These are phyloP conservation scores for Steinernema khuongi DNA, from an alignment of 1,140 invertebrate species.

Conservation along the genomic window DNA sequence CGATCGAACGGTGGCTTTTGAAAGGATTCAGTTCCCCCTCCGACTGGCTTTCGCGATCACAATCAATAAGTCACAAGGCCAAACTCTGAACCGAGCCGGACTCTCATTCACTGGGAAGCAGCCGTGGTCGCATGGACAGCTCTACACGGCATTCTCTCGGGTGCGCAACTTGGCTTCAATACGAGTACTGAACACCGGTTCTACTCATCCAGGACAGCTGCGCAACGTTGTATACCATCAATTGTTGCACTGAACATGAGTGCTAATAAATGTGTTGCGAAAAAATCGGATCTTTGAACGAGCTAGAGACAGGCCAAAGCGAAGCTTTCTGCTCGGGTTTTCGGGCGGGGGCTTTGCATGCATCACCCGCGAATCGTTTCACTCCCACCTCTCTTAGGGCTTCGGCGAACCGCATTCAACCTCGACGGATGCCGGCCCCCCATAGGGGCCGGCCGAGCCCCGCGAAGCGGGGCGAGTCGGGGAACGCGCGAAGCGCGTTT, in stretches of 20 bases:
- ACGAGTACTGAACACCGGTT: background rate
- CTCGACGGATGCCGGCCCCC: too few species aligned
- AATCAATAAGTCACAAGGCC: slow-evolving; percentile 53
- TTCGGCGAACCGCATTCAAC: too few species aligned
- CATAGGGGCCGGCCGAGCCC: too few species aligned
- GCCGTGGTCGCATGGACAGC: slow-evolving; percentile 52
- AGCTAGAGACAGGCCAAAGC: background rate
- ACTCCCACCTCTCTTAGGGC: too few species aligned
- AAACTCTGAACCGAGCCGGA: slow-evolving; percentile 45
- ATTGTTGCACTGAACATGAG: background rate
- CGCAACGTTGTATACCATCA: background rate
- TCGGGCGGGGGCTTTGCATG: too few species aligned
- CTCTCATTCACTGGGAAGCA: slow-evolving; percentile 22
- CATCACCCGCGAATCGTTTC: too few species aligned
- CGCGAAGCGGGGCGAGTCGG: too few species aligned
- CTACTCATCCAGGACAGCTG: background rate
- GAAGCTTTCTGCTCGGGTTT: background rate
- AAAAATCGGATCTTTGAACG: background rate
- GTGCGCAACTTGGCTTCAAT: slow-evolving; percentile 9
- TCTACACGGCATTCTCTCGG: slow-evolving; percentile 52
- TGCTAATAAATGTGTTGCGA: background rate
- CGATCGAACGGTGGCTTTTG: background rate
- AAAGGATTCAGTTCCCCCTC: slow-evolving; percentile 25
- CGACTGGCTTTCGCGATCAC: slow-evolving; percentile 46
- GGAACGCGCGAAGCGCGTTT: too few species aligned